These are phyloP conservation scores for Xyrauchen texanus DNA, from an alignment of 2,113 vertebrate genomes.

Conservation along the genomic window DNA sequence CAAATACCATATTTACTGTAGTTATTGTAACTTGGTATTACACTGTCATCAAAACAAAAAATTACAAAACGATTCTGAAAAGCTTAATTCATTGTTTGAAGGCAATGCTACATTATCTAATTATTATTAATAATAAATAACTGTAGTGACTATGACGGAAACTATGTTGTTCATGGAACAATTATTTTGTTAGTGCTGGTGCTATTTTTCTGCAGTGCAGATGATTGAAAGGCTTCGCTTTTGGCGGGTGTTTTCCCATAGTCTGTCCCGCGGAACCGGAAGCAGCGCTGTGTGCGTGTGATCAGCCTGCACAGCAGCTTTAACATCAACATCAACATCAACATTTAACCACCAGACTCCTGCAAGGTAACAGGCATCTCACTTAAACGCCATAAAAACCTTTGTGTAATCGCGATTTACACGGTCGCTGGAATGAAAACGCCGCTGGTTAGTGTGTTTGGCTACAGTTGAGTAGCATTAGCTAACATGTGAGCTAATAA, in stretches of 20 bases:
- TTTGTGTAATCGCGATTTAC: neutral
- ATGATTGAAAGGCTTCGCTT: conserved; percentile 22
- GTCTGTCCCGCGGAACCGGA: conserved; percentile 15
- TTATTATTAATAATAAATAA: too few relatives aligned
- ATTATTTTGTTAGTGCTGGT: too few relatives aligned
- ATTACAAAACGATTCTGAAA: too few relatives aligned
- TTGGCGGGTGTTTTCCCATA: conserved; percentile 43
- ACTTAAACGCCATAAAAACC: neutral
- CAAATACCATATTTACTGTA: too few relatives aligned
- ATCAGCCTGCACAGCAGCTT: conserved; percentile 14
- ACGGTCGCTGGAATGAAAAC: neutral
- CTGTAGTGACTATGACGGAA: too few relatives aligned
- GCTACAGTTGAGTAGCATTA: neutral
- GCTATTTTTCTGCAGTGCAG: neutral
- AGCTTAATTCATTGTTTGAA: too few relatives aligned
- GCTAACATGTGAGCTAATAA: conserved; percentile 13
- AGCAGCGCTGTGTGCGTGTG: conserved; percentile 20
- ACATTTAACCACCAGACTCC: neutral
- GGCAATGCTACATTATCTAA: too few relatives aligned
- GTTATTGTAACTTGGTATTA: too few relatives aligned
- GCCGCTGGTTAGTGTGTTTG: neutral
- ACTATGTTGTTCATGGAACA: too few relatives aligned
- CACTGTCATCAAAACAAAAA: too few relatives aligned
- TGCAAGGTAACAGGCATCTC: conserved; percentile 23
- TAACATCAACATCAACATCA: neutral